Base-by-base conservation (phyloP, 2,113 vertebrate species). In the Nothoprocta perdicaria region DNA sequence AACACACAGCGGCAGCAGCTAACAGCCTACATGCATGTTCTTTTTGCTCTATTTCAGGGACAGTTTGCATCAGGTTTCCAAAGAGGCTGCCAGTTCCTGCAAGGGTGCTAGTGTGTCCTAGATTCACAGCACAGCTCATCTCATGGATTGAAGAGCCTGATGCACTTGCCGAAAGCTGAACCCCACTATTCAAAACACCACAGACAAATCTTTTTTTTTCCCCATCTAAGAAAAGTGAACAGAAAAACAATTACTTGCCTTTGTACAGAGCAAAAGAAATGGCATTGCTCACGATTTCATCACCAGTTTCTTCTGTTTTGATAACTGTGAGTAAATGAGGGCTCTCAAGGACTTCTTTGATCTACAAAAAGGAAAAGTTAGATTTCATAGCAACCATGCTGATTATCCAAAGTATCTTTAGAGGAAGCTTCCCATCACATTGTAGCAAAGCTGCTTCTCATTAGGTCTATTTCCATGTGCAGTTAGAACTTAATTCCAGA, bases 291-390 rank as follows among this genome's bases (percentile, higher is more conserved):
- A 98, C 98, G 16, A 98, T 97, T 80, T 98, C 98, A 35, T 98
- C 98, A 66, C 98, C 98, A 65, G 98, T 97, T 89, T 98, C 97
- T 88, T 98, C 98, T 92, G 97, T 98, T 93, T 98, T 98, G 86
- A 98, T 98, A 63, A 98, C 95, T 61, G 98, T 98, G 74, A 98
- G 61, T 26, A 98, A 97, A 94, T 98, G 97, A 57, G 98, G 93
- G 68, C 94, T 97, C 89, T 98, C 98, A 15, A 98, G 97, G 80
- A 98, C 97, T 96, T 98, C 98, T 97, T 97, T 98, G 93, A 98
- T 97, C 98, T 98, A 86, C 15, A 38, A 75, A 93, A 86, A 90
- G 15, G 22, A 91, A 67, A 61, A 80, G 45, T 29, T 55, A 12
- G 4, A 74, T 72, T 96, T 65, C 35, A 86, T 73, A 94, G 14